Conservation (phyloP, 2,113 vertebrate species). For the Nesoenas mayeri region DNA sequence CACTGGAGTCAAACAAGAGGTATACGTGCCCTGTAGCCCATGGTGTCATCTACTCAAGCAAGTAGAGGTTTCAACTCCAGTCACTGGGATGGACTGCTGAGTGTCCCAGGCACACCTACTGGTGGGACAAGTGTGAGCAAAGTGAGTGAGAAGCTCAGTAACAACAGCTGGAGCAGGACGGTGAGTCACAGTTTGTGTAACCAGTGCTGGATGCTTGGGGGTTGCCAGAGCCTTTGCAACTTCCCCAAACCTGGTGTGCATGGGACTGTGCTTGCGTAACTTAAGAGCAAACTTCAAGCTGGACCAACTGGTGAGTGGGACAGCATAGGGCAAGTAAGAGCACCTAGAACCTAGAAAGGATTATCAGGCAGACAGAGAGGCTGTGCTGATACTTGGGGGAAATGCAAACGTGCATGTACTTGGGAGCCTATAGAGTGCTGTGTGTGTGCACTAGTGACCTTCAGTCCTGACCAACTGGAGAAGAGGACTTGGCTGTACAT, state of each 20-base stretch:
- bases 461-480: background rate
- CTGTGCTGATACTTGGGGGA: rapidly evolving
- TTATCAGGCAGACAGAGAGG: background rate
- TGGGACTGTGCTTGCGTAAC: background rate
- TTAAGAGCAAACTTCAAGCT: background rate
- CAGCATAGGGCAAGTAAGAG: background rate
- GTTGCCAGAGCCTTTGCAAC: background rate
- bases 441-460: background rate
- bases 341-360: background rate
- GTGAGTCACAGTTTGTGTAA: rapidly evolving
- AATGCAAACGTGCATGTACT: background rate
- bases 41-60: background rate
- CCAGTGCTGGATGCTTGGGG: background rate
- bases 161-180: background rate
- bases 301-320: background rate
- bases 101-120: background rate
- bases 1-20: too few relatives aligned
- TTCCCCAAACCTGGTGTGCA: background rate
- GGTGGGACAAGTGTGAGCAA: rapidly evolving
- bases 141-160: rapidly evolving
- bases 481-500: background rate
- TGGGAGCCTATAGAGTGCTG: background rate
- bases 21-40: too few relatives aligned
- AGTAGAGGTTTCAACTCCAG: background rate
- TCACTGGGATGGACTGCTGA: background rate